These are phyloP conservation scores for Corydoras sp. DNA, from an alignment of 2,113 vertebrate genomes.

Conservation along the genomic window DNA sequence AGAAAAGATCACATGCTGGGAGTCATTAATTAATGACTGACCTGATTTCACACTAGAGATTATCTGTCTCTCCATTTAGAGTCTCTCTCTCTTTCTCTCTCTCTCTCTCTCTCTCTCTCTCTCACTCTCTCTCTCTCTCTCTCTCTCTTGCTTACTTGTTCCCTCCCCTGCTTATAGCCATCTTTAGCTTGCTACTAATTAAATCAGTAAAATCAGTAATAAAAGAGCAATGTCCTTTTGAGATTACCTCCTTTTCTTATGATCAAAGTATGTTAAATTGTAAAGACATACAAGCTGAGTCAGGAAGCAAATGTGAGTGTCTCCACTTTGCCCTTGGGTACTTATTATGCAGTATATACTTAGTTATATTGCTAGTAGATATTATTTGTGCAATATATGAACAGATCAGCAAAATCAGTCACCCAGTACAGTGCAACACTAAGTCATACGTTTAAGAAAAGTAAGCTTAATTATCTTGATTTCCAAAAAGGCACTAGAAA, in stretches of 20 bases:
- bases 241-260: background rate
- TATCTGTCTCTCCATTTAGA: constrained; percentile 33
- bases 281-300: constrained; percentile 8
- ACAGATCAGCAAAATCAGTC: too few relatives aligned
- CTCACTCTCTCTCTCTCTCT: constrained; percentile 36
- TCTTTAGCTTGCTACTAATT: constrained; percentile 25
- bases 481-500: too few relatives aligned
- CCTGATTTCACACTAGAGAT: constrained; percentile 39
- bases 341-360: background rate
- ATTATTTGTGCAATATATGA: too few relatives aligned
- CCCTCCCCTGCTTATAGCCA: background rate
- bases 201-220: constrained; percentile 31
- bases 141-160: constrained; percentile 11
- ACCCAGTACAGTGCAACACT: too few relatives aligned
- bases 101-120: constrained; percentile 10
- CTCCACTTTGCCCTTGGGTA: background rate
- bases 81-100: constrained; percentile 14
- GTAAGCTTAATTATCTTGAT: too few relatives aligned
- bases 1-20: constrained; percentile 30
- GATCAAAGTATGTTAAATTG: constrained; percentile 8
- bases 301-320: constrained; percentile 1
- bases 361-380: too few relatives aligned
- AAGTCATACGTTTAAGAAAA: too few relatives aligned
- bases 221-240: constrained; percentile 7
- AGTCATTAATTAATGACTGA: constrained; percentile 38